A percentile compares a stretch with the other conserved stretches of the same genome.
Conservation (phyloP, 2,797 vertebrate species). For the Distichodus sexfasciatus region DNA sequence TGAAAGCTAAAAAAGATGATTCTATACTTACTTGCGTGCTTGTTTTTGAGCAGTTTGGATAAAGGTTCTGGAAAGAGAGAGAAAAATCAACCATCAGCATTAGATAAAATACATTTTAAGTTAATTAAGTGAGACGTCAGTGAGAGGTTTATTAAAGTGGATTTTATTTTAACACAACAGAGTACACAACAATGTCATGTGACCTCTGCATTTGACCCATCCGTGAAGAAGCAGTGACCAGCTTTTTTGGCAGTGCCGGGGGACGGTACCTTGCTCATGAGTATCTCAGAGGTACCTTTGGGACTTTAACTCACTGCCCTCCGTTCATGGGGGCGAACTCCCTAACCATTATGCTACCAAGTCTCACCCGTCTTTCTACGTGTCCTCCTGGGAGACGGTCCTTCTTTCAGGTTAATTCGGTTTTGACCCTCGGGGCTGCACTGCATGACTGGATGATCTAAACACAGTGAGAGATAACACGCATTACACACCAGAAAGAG, state of each 20-base stretch:
- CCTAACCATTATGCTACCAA: not conserved
- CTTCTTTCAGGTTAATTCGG: constrained; percentile 81
- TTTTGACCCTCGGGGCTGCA: constrained; percentile 82
- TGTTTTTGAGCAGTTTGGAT: constrained; percentile 89
- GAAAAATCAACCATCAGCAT: not conserved
- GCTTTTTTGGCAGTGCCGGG: no score
- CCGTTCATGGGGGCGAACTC: no score
- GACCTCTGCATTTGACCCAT: no score
- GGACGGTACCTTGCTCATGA: no score
- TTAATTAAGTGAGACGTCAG: not conserved
- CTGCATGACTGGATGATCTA: constrained; percentile 92
- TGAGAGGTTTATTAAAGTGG: no score
- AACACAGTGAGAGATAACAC: no score
- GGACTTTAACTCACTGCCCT: no score
- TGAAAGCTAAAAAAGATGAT: not conserved
- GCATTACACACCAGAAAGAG: not conserved
- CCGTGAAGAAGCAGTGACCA: no score
- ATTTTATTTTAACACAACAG: no score
- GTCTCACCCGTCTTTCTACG: constrained; percentile 88
- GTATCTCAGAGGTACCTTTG: no score
- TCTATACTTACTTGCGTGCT: constrained; percentile 80
- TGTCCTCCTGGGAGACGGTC: constrained; percentile 78
- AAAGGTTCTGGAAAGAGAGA: constrained; percentile 81
- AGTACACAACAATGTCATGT: no score
- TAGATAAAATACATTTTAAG: not conserved